phyloP scores from a whole-genome alignment of 2,113 vertebrate genomes.

The Amia ocellicauda region DNA sequence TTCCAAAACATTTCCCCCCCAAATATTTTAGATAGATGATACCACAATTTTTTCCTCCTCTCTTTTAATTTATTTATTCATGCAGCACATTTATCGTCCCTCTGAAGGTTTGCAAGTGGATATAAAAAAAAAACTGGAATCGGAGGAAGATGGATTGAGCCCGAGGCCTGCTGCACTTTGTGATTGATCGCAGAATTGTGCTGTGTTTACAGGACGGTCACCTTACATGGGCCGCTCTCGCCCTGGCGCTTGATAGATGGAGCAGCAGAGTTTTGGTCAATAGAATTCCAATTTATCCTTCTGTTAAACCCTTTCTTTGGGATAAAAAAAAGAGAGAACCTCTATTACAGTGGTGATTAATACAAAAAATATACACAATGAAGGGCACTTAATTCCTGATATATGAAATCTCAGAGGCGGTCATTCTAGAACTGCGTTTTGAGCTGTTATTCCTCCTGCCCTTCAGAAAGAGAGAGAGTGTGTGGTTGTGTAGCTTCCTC shows the following conservation, averaged over 20 bases:
- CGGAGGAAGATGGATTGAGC: conserved; percentile 22
- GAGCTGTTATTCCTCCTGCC: too few species aligned
- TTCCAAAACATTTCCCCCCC: too few species aligned
- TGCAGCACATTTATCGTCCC: too few species aligned
- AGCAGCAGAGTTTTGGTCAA: conserved; percentile 17
- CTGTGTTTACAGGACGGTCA: conserved; percentile 30
- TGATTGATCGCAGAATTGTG: conserved; percentile 24
- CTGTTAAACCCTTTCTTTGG: too few species aligned
- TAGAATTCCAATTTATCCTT: conserved; percentile 3
- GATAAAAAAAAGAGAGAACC: too few species aligned
- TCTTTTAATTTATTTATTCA: too few species aligned
- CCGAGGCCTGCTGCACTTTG: conserved; percentile 21
- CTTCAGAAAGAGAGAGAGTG: too few species aligned
- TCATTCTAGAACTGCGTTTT: conserved; percentile 23
- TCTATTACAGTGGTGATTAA: conserved; percentile 24
- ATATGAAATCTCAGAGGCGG: conserved; percentile 30
- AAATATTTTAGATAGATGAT: too few species aligned
- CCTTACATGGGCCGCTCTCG: conserved; percentile 16
- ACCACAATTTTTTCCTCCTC: too few species aligned
- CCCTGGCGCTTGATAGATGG: conserved; percentile 22
- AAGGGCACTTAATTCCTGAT: conserved; percentile 21
- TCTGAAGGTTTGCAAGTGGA: too few species aligned
- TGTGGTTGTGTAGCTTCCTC: too few species aligned
- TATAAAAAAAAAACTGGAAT: conserved; percentile 15
- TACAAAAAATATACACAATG: conserved; percentile 17